Evolutionary conservation across 2,797 vertebrate species (phyloP).

Genomic region (Prionace glauca): DNA sequence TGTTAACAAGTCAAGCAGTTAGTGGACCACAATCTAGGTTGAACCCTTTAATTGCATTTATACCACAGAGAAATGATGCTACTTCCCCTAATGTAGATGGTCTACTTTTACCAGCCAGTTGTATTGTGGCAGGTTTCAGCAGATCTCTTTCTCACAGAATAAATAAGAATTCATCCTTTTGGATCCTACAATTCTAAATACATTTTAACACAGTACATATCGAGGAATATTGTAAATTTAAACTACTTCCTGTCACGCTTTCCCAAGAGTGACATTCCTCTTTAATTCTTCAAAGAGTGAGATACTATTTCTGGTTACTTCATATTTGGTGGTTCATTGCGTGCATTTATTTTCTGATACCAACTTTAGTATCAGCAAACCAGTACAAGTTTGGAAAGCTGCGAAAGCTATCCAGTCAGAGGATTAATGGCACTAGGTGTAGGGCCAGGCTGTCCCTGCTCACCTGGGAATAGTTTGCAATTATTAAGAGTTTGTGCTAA

Average conservation of each 20-base stretch:
- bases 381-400: background rate
- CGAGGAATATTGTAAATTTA: background rate
- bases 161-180: background rate
- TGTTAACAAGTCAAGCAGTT: background rate
- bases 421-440: background rate
- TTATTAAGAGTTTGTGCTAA: background rate
- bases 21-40: background rate
- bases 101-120: background rate
- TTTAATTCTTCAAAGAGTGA: background rate
- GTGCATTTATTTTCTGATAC: background rate
- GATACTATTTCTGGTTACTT: background rate
- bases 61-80: background rate
- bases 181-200: background rate
- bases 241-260: background rate
- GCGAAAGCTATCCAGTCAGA: background rate
- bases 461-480: background rate
- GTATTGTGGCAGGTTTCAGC: background rate
- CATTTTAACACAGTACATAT: background rate
- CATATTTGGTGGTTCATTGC: background rate
- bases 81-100: background rate
- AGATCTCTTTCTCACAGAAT: background rate
- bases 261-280: background rate
- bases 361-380: background rate
- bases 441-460: background rate
- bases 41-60: background rate